Percentiles rank a stretch among this genome's conserved stretches.
Evolutionary conservation across 2,888 invertebrate genomes (phyloP).

Genomic region (Formica aserva): DNA sequence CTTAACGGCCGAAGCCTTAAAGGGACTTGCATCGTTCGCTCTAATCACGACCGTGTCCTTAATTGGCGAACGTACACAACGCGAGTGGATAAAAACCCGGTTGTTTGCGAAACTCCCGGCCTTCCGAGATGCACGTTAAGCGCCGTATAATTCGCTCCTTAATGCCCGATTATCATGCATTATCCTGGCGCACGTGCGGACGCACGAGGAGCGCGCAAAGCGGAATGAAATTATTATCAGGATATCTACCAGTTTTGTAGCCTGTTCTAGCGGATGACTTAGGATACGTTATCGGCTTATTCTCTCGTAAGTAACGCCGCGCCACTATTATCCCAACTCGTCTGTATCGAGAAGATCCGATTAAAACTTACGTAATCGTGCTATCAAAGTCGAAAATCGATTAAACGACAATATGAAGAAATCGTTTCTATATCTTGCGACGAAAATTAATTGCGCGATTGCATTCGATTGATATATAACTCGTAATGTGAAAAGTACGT

Average conservation of each 20-base stretch:
- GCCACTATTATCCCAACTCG: conserved; percentile 27
- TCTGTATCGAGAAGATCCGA: conserved; percentile 33
- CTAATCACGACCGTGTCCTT: conserved; percentile 64
- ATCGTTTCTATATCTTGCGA: not conserved
- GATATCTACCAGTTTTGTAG: conserved; percentile 36
- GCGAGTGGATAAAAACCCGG: conserved; percentile 63
- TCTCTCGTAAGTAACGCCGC: conserved; percentile 31
- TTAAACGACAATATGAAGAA: not conserved
- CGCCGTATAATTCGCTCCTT: conserved; percentile 78
- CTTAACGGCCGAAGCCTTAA: conserved; percentile 52
- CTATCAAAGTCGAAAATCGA: conserved; percentile 29
- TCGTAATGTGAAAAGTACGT: not conserved
- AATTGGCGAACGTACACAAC: conserved; percentile 61
- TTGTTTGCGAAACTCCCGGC: conserved; percentile 68
- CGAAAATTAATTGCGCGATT: not conserved
- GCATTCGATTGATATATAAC: not conserved
- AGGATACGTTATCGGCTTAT: conserved; percentile 34
- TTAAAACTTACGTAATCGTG: not conserved
- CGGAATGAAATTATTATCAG: conserved; percentile 75
- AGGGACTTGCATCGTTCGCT: conserved; percentile 37
- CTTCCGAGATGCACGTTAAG: conserved; percentile 70
- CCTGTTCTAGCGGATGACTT: conserved; percentile 50
- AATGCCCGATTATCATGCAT: conserved; percentile 80
- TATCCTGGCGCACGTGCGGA: conserved; percentile 71
- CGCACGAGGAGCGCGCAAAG: conserved; percentile 61